Evolutionary conservation across 2,113 vertebrate species (phyloP), one percentile per base, ranked within the genome.

Genomic region (Carassius gibelio): DNA sequence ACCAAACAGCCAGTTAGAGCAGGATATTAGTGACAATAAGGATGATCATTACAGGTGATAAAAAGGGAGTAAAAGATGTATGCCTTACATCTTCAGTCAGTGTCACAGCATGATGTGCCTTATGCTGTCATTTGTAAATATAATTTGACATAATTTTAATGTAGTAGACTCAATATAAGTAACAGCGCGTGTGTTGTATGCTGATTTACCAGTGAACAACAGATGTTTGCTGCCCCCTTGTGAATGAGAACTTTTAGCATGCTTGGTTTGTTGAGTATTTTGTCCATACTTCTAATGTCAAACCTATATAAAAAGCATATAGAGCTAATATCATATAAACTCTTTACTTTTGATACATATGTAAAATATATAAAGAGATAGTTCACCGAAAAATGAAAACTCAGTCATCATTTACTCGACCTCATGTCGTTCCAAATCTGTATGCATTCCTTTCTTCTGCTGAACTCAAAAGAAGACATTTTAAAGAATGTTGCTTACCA

Each of bases 181-280:
- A 30, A 64, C 80, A 69, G 5, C 17, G 52, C 50, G 15, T 14
- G 10, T n/a, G 17, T 30, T 21, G 5, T 8, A 8, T 81, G 36
- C 48, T 81, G 38, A 82, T 71, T 81, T 64, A 3, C 38, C 2
- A 19, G 30, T 5, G 48, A 66, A 82, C 75, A 30, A 82, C 14
- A 52, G 77, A 38, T 9, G 21, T 71, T 59, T 87, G 76, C 76
- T 84, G 86, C 86, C 86, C 86, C 76, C 86, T 87, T 75, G 86
- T 84, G 86, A 82, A 75, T 48, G 5, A 57, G 30, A 10, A 9
- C 34, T 59, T 52, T 34, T 30, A 71, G 14, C 9, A 64, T 10
- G 1, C 15, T 64, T 34, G 1, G 14, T 68, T 15, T 34, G 8
- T 36, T 19, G 15, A 61, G 8, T 55, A 23, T 55, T 68, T 50